Evolutionary conservation across 30 jellyfish, hydroid and myxozoan species (phyloP), one percentile per base, ranked within the genome.

Genomic region (Nemopilema nomurai): DNA sequence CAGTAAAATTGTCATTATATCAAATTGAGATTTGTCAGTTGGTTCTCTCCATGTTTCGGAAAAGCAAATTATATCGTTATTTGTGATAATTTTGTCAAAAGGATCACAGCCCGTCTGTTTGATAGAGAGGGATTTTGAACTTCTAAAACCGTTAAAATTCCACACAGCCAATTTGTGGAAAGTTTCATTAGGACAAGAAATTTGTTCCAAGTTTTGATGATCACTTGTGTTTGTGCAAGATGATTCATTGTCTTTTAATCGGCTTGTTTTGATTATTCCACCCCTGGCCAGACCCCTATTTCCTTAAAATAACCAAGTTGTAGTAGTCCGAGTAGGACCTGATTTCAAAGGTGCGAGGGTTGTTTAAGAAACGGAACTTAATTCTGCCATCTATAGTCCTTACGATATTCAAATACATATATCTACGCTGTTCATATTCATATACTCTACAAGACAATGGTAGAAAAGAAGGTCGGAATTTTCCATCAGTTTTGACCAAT

Each of bases 31-130:
- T 17, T 7, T n/a, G 26, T 79, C 89, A 28, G 4, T 28, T 25
- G 67, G 80, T 6, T 79, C 80, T 31, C 89, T 29, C 89, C 81
- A 79, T 63, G 89, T 79, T 66, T 79, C 89, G 67, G 80, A 63
- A 63, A 79, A 41, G 49, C 89, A 79, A 79, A 79, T 79, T 31
- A 79, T 16, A 65, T 79, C 81, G 32, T 62, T 62, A 9, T 65
- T 32, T 64, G 29, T 33, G 4, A 79, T 21, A 4, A 79, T n/a
- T 52, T 9, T 19, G 72, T 29, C 52, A 31, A 67, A 63, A 79
- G 64, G 24, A 18, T 77, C 71, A 62, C 64, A 63, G 70, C 71
- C 89, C 4, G 69, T 63, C 50, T 31, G 52, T 16, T 49, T 79
- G 25, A 79, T 27, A 0, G 25, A 1, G 17, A 25, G 20, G 17